A percentile compares a stretch with the other conserved stretches of the same genome.
Evolutionary conservation across 2,797 vertebrate species (phyloP).

Genomic region (Spizella passerina): DNA sequence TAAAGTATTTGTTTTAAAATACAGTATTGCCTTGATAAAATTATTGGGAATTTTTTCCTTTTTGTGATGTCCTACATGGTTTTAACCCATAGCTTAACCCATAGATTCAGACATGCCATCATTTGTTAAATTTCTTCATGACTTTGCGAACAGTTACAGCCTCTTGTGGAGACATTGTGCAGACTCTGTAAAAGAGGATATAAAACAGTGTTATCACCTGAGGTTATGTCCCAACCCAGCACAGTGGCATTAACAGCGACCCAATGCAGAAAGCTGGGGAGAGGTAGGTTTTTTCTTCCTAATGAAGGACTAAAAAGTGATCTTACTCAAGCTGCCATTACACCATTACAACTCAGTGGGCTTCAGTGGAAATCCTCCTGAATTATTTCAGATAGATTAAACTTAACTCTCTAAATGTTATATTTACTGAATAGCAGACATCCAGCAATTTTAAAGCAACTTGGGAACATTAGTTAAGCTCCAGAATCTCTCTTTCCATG

Average conservation of each 20-base stretch:
- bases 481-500: background rate
- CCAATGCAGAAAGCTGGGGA: background rate
- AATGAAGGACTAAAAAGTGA: background rate
- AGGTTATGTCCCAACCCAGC: background rate
- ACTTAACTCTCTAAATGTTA: background rate
- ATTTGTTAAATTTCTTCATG: background rate
- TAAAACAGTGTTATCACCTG: background rate
- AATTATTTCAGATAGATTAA: background rate
- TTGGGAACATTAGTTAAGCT: background rate
- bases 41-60: background rate
- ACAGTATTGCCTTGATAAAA: background rate
- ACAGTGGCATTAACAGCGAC: background rate
- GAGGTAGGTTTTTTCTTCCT: background rate
- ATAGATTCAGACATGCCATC: background rate
- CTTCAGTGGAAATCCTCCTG: background rate
- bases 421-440: background rate
- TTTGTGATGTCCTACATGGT: background rate
- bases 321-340: background rate
- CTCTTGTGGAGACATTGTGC: background rate
- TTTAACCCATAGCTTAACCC: background rate
- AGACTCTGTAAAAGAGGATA: background rate
- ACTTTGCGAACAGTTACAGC: background rate
- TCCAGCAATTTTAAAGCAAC: background rate
- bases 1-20: background rate
- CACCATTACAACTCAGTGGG: background rate